Conservation (phyloP, 2,113 vertebrate species). For the Monopterus albus region DNA sequence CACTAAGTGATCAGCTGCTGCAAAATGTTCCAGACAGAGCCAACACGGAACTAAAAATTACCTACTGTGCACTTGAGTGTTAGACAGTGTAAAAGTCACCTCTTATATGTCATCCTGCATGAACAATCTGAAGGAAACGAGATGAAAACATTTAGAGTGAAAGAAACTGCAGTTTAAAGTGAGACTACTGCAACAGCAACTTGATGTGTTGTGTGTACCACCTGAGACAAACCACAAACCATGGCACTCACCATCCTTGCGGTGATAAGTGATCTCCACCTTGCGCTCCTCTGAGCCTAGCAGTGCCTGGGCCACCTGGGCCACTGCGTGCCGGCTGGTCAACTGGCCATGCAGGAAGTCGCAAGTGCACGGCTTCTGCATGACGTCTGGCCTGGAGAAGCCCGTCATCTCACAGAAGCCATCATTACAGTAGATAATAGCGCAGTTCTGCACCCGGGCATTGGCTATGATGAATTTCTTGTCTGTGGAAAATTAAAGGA, state of each 20-base stretch:
- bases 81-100: slow-evolving; percentile 3
- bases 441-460: slow-evolving; percentile 95
- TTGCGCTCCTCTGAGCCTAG: slow-evolving; percentile 94
- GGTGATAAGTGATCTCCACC: slow-evolving; percentile 95
- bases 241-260: slow-evolving; percentile 91
- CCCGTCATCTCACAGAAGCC: slow-evolving; percentile 98
- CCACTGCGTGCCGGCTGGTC: slow-evolving; percentile 91
- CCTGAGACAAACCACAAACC: not conserved
- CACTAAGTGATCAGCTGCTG: slow-evolving; percentile 37
- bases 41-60: slow-evolving; percentile 37
- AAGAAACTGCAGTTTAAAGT: not conserved
- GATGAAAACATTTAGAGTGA: not conserved
- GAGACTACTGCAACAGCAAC: not conserved
- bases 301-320: slow-evolving; percentile 93
- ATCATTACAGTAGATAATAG: slow-evolving; percentile 98
- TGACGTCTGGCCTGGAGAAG: slow-evolving; percentile 95
- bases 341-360: slow-evolving; percentile 95
- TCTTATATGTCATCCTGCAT: not conserved
- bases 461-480: slow-evolving; percentile 99
- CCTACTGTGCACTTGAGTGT: slow-evolving; percentile 7
- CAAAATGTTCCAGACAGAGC: slow-evolving; percentile 51
- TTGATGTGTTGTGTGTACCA: not conserved
- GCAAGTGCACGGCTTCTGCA: slow-evolving; percentile 96
- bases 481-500: slow-evolving; percentile 82
- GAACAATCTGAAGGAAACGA: no score